Percentiles rank a stretch among this genome's conserved stretches.
Evolutionary conservation across 2,888 invertebrate genomes (phyloP).

Genomic region (Leptopilina myrica): DNA sequence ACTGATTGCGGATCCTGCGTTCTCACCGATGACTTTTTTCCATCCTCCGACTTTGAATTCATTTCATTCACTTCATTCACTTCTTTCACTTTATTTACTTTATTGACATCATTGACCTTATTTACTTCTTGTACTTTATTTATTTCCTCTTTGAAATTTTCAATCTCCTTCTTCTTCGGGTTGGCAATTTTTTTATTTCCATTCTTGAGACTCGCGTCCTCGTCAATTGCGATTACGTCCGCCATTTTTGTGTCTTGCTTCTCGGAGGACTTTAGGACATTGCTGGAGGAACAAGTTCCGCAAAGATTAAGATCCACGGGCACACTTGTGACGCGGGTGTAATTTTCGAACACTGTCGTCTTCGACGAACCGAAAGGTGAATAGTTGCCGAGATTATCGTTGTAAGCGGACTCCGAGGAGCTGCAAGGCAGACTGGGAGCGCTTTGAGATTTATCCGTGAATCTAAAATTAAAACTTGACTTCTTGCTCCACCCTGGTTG

Average conservation of each 20-base stretch:
- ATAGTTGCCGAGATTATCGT: slow-evolving; percentile 46
- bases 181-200: background rate
- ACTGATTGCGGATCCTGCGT: slow-evolving; percentile 63
- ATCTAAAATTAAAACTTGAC: slow-evolving; percentile 75
- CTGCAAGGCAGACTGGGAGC: slow-evolving; percentile 74
- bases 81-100: background rate
- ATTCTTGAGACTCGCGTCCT: slow-evolving; percentile 40
- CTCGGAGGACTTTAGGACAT: slow-evolving; percentile 39
- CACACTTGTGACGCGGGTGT: slow-evolving; percentile 79
- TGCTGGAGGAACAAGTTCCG: slow-evolving; percentile 59
- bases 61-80: background rate
- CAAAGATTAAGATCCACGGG: slow-evolving; percentile 84
- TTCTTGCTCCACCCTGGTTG: slow-evolving; percentile 65
- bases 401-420: slow-evolving; percentile 65
- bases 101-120: background rate
- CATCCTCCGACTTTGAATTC: too few species aligned
- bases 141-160: background rate
- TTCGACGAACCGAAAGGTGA: slow-evolving; percentile 53
- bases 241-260: slow-evolving; percentile 56
- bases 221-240: slow-evolving; percentile 52
- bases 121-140: background rate
- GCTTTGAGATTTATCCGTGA: slow-evolving; percentile 75
- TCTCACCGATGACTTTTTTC: slow-evolving; percentile 62
- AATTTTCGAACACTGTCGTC: slow-evolving; percentile 58
- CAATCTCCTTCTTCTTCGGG: slow-evolving; percentile 20